Conservation (phyloP, 2,888 invertebrate genomes). For the Dasypogon diadema region DNA sequence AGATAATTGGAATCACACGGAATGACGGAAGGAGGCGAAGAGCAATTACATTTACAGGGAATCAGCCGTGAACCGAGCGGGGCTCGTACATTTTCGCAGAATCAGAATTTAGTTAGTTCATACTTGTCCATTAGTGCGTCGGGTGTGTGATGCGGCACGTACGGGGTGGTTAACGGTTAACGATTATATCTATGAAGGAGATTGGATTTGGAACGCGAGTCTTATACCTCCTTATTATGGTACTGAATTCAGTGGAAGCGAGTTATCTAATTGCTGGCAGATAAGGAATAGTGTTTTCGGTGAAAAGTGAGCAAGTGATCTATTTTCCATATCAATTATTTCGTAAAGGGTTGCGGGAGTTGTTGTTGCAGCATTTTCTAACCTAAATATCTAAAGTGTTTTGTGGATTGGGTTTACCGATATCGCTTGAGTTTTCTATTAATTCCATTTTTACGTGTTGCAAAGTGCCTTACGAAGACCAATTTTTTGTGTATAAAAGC, state of each 20-base stretch:
- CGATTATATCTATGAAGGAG: background rate
- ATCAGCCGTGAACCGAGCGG: constrained; percentile 1
- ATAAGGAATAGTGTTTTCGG: background rate
- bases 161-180: constrained; percentile 3
- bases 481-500: constrained; percentile 9
- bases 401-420: constrained; percentile 2
- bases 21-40: constrained; percentile 34
- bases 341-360: background rate
- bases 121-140: constrained; percentile 29
- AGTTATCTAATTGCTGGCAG: too few relatives aligned
- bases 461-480: constrained; percentile 21
- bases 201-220: background rate
- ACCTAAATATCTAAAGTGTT: background rate
- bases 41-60: constrained; percentile 3
- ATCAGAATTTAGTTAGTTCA: constrained; percentile 43
- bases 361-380: background rate
- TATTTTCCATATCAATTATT: background rate
- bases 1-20: constrained; percentile 38
- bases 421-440: constrained; percentile 9
- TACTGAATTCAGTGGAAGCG: background rate
- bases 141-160: constrained; percentile 37
- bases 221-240: background rate
- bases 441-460: constrained; percentile 17
- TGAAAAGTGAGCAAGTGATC: background rate
- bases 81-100: constrained; percentile 33